phyloP scores from a whole-genome alignment of 1,140 invertebrate species.

The Sarcophaga peregrina region DNA sequence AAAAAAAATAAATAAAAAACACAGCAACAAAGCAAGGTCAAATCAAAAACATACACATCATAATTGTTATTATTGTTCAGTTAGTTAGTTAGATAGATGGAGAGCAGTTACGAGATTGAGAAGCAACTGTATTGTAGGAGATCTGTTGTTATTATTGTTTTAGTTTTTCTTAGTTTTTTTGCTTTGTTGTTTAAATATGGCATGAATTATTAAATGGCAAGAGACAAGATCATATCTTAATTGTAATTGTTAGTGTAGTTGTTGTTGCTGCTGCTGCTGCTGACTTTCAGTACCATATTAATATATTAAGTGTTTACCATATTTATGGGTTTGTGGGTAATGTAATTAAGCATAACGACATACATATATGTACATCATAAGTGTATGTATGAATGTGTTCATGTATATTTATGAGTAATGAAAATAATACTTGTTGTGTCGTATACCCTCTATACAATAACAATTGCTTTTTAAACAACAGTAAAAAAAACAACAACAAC shows the following conservation, averaged over 20 bases:
- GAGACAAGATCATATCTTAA: no score
- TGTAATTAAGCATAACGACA: slow-evolving; percentile 14
- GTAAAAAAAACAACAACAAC: neutral
- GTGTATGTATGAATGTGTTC: neutral
- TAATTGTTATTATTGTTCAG: neutral
- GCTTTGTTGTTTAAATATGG: no score
- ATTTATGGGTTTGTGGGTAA: slow-evolving; percentile 24
- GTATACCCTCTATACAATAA: neutral
- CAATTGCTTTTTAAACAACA: neutral
- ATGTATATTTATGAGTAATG: neutral
- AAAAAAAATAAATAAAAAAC: no score
- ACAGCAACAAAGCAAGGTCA: slow-evolving; percentile 12
- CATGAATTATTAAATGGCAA: no score
- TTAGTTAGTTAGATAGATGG: no score
- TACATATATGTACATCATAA: neutral
- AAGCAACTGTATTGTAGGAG: no score
- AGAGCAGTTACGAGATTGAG: no score
- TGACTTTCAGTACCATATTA: no score
- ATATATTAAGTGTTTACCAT: neutral
- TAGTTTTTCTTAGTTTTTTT: no score
- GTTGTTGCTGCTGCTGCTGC: neutral
- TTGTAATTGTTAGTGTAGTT: neutral
- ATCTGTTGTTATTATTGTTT: no score
- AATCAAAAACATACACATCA: neutral
- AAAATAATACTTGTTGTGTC: neutral